These are phyloP conservation scores for Actinia tenebrosa DNA, from an alignment of 64 coral and sea anemone species.

Conservation along the genomic window DNA sequence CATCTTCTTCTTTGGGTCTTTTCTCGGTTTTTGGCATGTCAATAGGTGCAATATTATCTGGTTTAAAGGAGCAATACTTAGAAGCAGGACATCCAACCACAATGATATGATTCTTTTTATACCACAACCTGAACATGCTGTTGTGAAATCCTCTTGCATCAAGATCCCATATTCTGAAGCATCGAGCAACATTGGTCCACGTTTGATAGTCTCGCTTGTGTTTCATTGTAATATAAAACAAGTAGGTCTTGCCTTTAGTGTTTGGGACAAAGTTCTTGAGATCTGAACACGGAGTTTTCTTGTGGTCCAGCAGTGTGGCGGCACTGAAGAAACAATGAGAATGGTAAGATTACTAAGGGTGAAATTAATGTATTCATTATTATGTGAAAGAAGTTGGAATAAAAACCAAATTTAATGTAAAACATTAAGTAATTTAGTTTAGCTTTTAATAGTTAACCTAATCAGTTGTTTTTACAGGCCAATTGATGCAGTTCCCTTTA, in stretches of 20 bases:
- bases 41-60: slow-evolving; percentile 50
- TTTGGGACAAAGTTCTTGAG: slow-evolving; percentile 69
- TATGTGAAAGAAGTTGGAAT: too few species aligned
- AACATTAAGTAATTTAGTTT: too few species aligned
- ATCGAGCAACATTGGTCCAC: slow-evolving; percentile 66
- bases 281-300: slow-evolving; percentile 59
- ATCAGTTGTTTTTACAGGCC: too few species aligned
- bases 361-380: too few species aligned
- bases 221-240: slow-evolving; percentile 76
- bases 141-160: slow-evolving; percentile 83
- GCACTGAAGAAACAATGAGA: not conserved
- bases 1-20: slow-evolving; percentile 23
- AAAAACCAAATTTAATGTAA: too few species aligned
- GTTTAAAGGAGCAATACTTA: slow-evolving; percentile 65
- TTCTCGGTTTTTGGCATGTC: slow-evolving; percentile 57
- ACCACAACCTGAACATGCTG: slow-evolving; percentile 80
- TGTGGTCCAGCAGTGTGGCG: slow-evolving; percentile 55
- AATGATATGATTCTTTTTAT: slow-evolving; percentile 84
- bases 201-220: slow-evolving; percentile 44
- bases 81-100: slow-evolving; percentile 74
- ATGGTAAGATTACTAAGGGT: too few species aligned
- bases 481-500: too few species aligned
- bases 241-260: slow-evolving; percentile 52
- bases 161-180: slow-evolving; percentile 77
- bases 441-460: too few species aligned